Conservation (phyloP, 2,113 vertebrate species). For the Syrrhaptes paradoxus region DNA sequence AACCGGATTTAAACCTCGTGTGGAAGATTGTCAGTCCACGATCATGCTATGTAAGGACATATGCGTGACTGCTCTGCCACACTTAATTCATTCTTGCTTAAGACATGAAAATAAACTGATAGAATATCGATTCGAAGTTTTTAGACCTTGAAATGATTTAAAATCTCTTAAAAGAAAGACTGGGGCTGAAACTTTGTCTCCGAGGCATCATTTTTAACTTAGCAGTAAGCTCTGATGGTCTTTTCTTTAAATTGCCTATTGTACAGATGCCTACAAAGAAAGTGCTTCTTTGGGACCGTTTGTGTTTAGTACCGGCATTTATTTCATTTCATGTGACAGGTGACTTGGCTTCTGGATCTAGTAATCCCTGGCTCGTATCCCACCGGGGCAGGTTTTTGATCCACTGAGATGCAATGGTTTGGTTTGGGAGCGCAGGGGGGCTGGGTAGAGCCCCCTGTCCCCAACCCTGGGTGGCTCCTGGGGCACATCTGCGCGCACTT, state of each 20-base stretch:
- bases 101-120: background rate
- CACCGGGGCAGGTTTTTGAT: background rate
- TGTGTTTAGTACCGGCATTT: background rate
- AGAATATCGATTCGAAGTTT: conserved; percentile 19
- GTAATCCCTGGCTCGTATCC: background rate
- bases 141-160: conserved; percentile 33
- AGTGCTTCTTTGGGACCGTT: conserved; percentile 47
- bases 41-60: background rate
- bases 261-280: conserved; percentile 25
- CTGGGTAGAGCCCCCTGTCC: background rate
- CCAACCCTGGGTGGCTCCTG: background rate
- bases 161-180: conserved; percentile 37
- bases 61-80: background rate
- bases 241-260: conserved; percentile 54
- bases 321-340: conserved; percentile 49
- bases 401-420: background rate
- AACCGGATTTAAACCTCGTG: background rate
- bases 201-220: conserved; percentile 19
- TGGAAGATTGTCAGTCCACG: background rate
- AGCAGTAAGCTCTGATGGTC: conserved; percentile 17
- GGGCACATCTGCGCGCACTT: accelerated
- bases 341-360: background rate
- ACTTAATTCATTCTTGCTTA: conserved; percentile 23
- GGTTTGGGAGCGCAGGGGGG: background rate
- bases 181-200: conserved; percentile 26